These are phyloP conservation scores for Oreohelix idahoensis DNA, from an alignment of 1,140 invertebrate species.

Conservation along the genomic window DNA sequence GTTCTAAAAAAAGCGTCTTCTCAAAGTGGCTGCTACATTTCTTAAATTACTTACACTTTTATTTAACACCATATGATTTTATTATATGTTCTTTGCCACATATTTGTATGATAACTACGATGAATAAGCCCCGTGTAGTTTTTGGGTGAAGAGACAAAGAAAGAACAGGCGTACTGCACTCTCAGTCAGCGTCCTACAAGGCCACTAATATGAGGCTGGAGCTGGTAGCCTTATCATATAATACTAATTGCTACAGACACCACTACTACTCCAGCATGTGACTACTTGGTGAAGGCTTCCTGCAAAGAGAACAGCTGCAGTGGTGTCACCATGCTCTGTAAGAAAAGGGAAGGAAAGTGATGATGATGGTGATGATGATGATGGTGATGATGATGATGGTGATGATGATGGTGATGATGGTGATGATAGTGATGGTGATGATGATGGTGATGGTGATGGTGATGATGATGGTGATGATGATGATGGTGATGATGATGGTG, in stretches of 20 bases:
- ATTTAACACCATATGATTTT: background rate
- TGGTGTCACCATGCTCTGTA: no score
- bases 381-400: conserved; percentile 9
- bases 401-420: conserved; percentile 13
- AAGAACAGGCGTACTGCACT: no score
- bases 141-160: background rate
- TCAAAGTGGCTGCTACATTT: no score
- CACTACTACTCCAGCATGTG: no score
- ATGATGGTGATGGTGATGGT: conserved; percentile 7
- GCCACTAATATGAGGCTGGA: no score
- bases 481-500: conserved; percentile 1
- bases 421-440: conserved; percentile 12
- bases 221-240: no score
- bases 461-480: conserved; percentile 19
- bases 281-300: no score
- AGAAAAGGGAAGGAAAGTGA: background rate
- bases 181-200: background rate
- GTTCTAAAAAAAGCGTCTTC: no score
- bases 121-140: background rate
- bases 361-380: conserved; percentile 14
- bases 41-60: no score
- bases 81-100: background rate
- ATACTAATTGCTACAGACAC: no score
- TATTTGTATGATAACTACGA: background rate
- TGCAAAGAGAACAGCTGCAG: no score